Conservation (phyloP, 2,888 invertebrate genomes). For the Thereva unica region DNA sequence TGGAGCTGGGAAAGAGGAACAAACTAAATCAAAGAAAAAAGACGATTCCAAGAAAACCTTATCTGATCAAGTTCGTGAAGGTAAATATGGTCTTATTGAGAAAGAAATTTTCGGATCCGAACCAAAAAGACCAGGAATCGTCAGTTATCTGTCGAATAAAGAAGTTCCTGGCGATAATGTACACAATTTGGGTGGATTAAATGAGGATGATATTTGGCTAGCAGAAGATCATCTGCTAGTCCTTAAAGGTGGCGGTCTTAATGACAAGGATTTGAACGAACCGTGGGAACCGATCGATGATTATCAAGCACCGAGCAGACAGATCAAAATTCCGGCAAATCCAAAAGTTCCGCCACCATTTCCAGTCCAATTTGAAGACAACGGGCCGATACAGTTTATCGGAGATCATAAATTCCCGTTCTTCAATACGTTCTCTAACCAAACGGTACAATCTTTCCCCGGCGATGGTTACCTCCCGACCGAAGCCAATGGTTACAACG, state of each 20-base stretch:
- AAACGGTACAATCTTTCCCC: constrained; percentile 71
- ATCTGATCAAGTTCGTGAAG: constrained; percentile 87
- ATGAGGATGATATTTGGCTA: constrained; percentile 86
- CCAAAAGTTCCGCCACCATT: constrained; percentile 90
- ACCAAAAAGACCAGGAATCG: constrained; percentile 76
- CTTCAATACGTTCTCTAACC: constrained; percentile 64
- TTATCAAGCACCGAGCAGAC: constrained; percentile 80
- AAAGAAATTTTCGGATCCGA: constrained; percentile 76
- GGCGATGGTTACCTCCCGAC: constrained; percentile 51
- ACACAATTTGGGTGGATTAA: constrained; percentile 78
- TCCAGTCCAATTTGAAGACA: constrained; percentile 85
- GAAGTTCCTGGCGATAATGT: constrained; percentile 82
- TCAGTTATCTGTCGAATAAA: constrained; percentile 79
- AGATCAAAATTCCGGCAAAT: constrained; percentile 80
- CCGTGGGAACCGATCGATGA: constrained; percentile 83
- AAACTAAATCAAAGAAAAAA: constrained; percentile 54
- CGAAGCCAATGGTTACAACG: constrained; percentile 50
- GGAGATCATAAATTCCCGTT: constrained; percentile 70
- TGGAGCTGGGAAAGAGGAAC: constrained; percentile 66
- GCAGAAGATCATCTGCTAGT: constrained; percentile 87
- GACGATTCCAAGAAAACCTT: constrained; percentile 83
- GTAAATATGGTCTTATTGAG: constrained; percentile 87
- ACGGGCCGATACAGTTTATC: constrained; percentile 85
- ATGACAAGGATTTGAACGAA: constrained; percentile 58
- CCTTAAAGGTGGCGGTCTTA: constrained; percentile 75